Base-by-base conservation (phyloP, 2,113 vertebrate species). In the Oxygymnocypris stewartii region DNA sequence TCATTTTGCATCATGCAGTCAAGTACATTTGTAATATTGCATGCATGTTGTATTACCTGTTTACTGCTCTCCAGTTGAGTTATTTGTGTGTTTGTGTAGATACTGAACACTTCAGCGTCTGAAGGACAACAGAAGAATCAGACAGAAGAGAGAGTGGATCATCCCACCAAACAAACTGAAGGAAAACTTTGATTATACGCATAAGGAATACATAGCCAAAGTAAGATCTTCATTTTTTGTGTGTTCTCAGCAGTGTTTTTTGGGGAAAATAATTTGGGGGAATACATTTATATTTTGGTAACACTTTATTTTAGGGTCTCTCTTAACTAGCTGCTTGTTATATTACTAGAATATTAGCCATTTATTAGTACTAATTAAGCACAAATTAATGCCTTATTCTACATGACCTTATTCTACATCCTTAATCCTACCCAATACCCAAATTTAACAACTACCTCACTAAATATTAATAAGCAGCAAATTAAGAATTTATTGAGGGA, bases 61-160 rank as follows among this genome's bases (percentile, higher is more conserved):
- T 73, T 73, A 73, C 18, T 37, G 7, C 69, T 73, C 35, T 73
- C 35, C 18, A 40, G 67, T 40, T 35, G 11, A 9, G 8, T 71
- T 23, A 23, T 74, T 0, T 23, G 14, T n/a, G 2, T 49, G 51
- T 3, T 18, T 51, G 0, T 40, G 47, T 25, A 71, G 85, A 49
- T 82, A 25, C 44, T 47, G 28, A 12, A 14, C 81, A 25, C 75
- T 49, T 65, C 88, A 74, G 89, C 88, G 3, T 69, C 90, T 73
- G 90, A 87, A 87, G 84, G 85, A 11, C 86, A 57, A 5, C 47
- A 47, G 6, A 49, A 37, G 18, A 4, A 57, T 92, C 9, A 85
- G 98, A 57, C 94, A 96, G 57, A 99, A 97, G 78, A 92, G 97
- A 79, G 92, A 97, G 25, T 99, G 97, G 98, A 94, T 97, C 42